Base-by-base conservation (phyloP, 2,888 invertebrate species). In the Dolichopus griseipennis region DNA sequence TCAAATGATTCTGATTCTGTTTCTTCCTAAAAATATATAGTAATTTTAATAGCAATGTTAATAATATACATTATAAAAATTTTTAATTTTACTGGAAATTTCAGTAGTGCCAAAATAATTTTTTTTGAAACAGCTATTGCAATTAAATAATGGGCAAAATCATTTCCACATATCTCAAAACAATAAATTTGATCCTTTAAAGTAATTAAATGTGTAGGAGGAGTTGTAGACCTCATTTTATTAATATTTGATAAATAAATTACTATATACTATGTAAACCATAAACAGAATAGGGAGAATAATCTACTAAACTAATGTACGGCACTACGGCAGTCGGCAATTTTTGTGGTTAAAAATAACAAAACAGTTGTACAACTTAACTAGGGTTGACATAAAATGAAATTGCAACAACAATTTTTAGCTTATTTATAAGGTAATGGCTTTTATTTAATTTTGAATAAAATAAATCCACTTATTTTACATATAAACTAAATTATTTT, bases 71-170 rank as follows among this genome's bases (percentile, higher is more conserved):
- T 33, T 9, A 1, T 8, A 62, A 37, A 2, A 52, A 12, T 12
- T 20, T 7, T 12, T 34, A 6, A 2, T 8, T 34, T 34, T 80
- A 86, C 88, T 77, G 85, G 85, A 78, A 87, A 83, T 72, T 83
- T 83, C 7, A 88, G 74, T 65, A 84, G 79, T 7, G 84, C 85
- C 21, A 88, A 77, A 18, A 86, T 76, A 41, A 89, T 82, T 76
- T 85, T 85, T 62, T 84, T 83, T 63, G 83, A 77, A 66, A 86
- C 83, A 0, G 85, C 88, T 64, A 88, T 81, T 66, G 87, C 84
- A 69, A 88, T 78, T 65, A 88, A 78, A 77, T 88, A 85, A 73
- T 86, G 86, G 1, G 87, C 88, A 83, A 87, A 87, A 75, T 88
- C 87, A 73, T 83, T 87, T 2, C 84, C 84, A 20, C 88, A 88